Evolutionary conservation across 2,888 invertebrate species (phyloP).

Genomic region (Himalopsyche kuldschensis): DNA sequence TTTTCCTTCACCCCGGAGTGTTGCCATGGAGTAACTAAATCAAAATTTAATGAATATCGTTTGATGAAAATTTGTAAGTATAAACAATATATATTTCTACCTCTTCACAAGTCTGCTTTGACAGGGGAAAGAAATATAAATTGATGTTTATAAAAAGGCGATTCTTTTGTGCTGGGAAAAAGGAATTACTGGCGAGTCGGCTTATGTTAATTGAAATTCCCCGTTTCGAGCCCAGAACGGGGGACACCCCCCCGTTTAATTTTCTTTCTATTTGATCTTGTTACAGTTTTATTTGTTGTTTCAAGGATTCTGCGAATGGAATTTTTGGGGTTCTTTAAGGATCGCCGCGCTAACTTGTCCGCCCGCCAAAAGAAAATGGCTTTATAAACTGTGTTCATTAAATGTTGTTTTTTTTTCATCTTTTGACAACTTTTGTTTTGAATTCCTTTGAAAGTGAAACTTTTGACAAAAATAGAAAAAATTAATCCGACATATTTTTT

Average conservation of each 20-base stretch:
- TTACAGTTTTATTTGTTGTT: neutral
- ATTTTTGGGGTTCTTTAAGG: neutral
- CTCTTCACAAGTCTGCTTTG: neutral
- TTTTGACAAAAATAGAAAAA: neutral
- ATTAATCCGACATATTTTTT: too few relatives aligned
- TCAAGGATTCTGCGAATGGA: neutral
- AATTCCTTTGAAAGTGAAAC: neutral
- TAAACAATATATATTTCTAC: neutral
- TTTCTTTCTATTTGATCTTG: neutral
- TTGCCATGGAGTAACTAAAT: slow-evolving; percentile 38
- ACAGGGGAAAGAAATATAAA: neutral
- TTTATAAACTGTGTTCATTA: neutral
- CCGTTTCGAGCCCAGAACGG: neutral
- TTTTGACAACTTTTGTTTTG: neutral
- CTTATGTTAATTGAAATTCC: neutral
- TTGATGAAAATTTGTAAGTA: neutral
- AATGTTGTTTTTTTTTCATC: neutral
- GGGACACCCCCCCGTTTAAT: neutral
- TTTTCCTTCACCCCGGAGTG: slow-evolving; percentile 41
- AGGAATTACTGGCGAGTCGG: neutral
- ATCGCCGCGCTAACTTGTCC: neutral
- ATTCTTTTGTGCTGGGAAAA: neutral
- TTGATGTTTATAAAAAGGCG: neutral
- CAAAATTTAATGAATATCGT: slow-evolving; percentile 23
- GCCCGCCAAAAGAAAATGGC: neutral